These are phyloP conservation scores for Polylopha cassiicola DNA, from an alignment of 2,888 invertebrate species.

Conservation along the genomic window DNA sequence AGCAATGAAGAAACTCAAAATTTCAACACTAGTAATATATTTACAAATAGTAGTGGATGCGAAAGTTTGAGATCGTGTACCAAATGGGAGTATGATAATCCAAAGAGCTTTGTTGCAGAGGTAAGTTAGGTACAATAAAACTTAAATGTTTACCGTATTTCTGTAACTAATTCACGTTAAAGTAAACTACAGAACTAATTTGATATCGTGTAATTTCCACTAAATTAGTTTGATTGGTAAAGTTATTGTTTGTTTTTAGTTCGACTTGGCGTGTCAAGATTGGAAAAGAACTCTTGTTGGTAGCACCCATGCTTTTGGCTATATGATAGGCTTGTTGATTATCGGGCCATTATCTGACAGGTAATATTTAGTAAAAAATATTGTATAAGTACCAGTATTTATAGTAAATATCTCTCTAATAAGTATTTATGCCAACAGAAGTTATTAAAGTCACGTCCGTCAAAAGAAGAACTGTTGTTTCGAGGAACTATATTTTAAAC, in stretches of 20 bases:
- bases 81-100: constrained; percentile 34
- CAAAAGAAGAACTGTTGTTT: no score
- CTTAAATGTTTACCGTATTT: no score
- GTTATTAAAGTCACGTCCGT: no score
- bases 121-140: constrained; percentile 20
- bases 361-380: constrained; percentile 39
- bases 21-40: not conserved
- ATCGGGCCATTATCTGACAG: constrained; percentile 80
- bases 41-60: not conserved
- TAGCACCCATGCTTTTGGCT: constrained; percentile 80
- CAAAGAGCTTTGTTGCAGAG: constrained; percentile 35
- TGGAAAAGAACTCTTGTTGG: constrained; percentile 83
- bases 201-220: no score
- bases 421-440: no score
- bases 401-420: no score
- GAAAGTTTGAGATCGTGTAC: constrained; percentile 21
- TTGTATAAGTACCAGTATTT: no score
- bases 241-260: constrained; percentile 65
- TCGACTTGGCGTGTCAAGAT: constrained; percentile 74
- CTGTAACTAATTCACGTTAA: no score
- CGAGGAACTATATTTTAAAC: no score
- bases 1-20: not conserved
- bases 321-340: constrained; percentile 80
- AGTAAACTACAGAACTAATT: no score
- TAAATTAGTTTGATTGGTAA: no score